phyloP scores from a whole-genome alignment of 2,797 vertebrate genomes.

The Sternotherus odoratus region DNA sequence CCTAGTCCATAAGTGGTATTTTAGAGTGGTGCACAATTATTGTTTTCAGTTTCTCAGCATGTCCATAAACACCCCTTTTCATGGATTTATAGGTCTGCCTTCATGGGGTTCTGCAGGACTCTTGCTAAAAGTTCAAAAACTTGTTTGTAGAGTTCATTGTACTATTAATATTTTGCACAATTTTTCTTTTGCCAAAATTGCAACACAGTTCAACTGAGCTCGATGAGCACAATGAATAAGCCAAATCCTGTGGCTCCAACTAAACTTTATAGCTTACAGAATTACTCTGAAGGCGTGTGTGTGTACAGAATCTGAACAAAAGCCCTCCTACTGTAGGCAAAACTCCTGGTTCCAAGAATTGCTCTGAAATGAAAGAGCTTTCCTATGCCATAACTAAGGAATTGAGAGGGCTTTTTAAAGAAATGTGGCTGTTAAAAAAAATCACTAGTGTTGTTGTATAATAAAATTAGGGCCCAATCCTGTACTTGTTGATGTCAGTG shows the following conservation, averaged over 20 bases:
- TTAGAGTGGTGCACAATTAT: background rate
- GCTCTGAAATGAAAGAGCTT: constrained; percentile 35
- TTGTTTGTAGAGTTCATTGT: background rate
- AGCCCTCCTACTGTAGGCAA: constrained; percentile 47
- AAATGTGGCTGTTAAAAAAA: constrained; percentile 17
- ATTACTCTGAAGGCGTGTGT: background rate
- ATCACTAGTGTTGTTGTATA: background rate
- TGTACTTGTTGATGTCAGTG: background rate
- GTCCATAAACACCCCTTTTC: background rate
- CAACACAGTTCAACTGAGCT: background rate
- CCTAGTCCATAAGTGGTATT: background rate
- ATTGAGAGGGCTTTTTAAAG: constrained; percentile 33
- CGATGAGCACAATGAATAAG: constrained; percentile 40
- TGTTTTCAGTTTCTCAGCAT: background rate
- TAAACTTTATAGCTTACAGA: constrained; percentile 21
- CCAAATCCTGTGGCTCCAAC: constrained; percentile 8
- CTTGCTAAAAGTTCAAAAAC: background rate
- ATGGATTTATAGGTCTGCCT: background rate
- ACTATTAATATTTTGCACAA: background rate
- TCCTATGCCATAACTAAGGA: constrained; percentile 1
- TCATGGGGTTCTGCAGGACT: background rate
- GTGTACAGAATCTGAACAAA: constrained; percentile 34
- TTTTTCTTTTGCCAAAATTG: background rate
- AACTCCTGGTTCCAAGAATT: constrained; percentile 41
- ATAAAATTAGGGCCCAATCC: background rate